phyloP scores from a whole-genome alignment of 2,113 vertebrate genomes.

The Rhabdornis inornatus region DNA sequence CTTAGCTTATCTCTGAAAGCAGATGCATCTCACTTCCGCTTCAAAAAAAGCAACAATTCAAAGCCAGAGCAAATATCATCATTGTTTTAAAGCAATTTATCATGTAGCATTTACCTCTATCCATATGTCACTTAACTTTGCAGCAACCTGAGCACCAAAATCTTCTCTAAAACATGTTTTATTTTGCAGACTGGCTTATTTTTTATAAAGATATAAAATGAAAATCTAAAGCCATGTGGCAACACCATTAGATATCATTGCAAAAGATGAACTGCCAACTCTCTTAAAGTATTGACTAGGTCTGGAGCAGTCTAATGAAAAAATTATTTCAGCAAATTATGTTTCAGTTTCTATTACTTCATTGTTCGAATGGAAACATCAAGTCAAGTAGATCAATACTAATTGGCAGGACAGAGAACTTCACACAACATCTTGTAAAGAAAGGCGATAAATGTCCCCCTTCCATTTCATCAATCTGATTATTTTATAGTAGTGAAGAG shows the following conservation, averaged over 20 bases:
- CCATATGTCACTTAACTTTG: background rate
- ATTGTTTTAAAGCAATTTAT: background rate
- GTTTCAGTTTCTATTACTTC: background rate
- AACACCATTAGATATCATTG: background rate
- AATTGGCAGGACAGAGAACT: background rate
- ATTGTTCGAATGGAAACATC: background rate
- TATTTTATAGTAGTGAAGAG: background rate
- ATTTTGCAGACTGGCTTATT: background rate
- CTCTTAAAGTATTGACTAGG: background rate
- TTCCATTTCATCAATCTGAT: constrained; percentile 7
- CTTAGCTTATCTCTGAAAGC: background rate
- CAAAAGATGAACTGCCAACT: background rate
- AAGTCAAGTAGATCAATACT: constrained; percentile 6
- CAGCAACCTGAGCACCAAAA: background rate
- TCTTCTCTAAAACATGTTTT: background rate
- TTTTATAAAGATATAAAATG: background rate
- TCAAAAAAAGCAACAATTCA: background rate
- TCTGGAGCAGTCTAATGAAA: constrained; percentile 1
- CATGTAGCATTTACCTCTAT: background rate
- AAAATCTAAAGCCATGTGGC: background rate
- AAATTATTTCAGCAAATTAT: background rate
- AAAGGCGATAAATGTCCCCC: background rate
- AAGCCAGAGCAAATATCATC: background rate
- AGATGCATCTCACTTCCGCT: background rate
- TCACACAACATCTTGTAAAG: background rate